phyloP scores from a whole-genome alignment of 2,888 invertebrate genomes.

The Drosophila subquinaria region DNA sequence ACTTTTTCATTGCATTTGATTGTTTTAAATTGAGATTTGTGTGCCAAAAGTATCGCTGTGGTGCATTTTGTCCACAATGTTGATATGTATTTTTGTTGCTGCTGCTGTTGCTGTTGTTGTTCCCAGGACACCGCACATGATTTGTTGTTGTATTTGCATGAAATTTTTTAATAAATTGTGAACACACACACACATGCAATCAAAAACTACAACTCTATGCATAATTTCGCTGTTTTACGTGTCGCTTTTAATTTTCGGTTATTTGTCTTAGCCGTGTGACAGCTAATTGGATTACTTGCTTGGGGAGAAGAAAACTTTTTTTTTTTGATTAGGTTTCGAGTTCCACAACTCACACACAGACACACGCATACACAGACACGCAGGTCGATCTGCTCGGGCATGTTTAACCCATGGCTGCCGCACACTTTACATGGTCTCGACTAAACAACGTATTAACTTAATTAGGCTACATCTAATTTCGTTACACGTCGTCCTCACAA shows the following conservation, averaged over 20 bases:
- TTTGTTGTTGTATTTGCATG: constrained; percentile 30
- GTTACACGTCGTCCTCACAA: constrained; percentile 39
- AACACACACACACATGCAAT: constrained; percentile 18
- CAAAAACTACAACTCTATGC: constrained; percentile 17
- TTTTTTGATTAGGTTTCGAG: constrained; percentile 42
- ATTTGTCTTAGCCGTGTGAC: constrained; percentile 43
- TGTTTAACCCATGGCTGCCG: constrained; percentile 35
- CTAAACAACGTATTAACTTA: constrained; percentile 63
- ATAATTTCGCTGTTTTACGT: constrained; percentile 32
- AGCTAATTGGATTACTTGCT: constrained; percentile 57
- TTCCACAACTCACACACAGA: constrained; percentile 10
- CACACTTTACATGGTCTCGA: constrained; percentile 33
- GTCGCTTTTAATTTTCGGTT: constrained; percentile 49
- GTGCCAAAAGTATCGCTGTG: constrained; percentile 62
- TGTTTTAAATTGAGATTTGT: constrained; percentile 79
- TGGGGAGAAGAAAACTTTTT: constrained; percentile 26
- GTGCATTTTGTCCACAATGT: constrained; percentile 29
- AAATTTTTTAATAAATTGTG: constrained; percentile 40
- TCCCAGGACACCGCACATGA: constrained; percentile 38
- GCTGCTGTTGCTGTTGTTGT: constrained; percentile 25
- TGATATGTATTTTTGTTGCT: constrained; percentile 28
- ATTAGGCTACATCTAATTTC: constrained; percentile 61
- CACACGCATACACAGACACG: constrained; percentile 1
- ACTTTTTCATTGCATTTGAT: constrained; percentile 72
- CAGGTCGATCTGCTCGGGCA: constrained; percentile 6